Evolutionary conservation across 2,888 invertebrate species (phyloP), one percentile per base, ranked within the genome.

Genomic region (Octodonta nipae): DNA sequence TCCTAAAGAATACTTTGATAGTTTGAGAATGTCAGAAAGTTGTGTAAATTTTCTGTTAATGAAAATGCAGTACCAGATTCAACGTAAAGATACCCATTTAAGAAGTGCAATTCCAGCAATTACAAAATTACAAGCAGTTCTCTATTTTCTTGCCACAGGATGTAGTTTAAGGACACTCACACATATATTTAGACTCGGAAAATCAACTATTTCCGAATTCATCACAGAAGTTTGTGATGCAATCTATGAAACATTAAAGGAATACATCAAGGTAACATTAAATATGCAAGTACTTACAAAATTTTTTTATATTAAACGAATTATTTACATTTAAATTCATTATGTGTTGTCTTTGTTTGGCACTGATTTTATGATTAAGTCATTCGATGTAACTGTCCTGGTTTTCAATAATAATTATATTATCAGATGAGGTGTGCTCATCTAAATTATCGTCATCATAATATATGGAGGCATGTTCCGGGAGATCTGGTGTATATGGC

Each of bases 161-260:
- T 28, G 28, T 14, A 28, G 28, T 13, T 28, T 28, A 28, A 28
- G 28, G 28, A 28, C 28, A 13, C 12, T 27, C 11, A 28, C 24
- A 24, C 28, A 28, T 13, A 5, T 28, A 2, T 28, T 28, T 28
- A 5, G 28, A 13, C 28, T 28, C 3, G 28, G 13, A 28, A 28
- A 28, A 28, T 28, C 28, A 28, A 28, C 28, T 28, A 28, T 28
- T 13, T 28, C 28, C 6, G 28, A 28, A 28, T 6, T 28, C 13
- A 28, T 28, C 3, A 3, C 3, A 3, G 28, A 28, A 28, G 13
- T 28, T 28, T 28, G 28, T 15, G 3, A 13, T 6, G 28, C 28
- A 6, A 13, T 13, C 5, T 28, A 28, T 13, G 28, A 28, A 13
- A 4, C 14, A 13, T 14, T 28, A 3, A 28, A 28, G 28, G 13